phyloP scores from a whole-genome alignment of 1,140 invertebrate genomes.

The Reticulitermes speratus region DNA sequence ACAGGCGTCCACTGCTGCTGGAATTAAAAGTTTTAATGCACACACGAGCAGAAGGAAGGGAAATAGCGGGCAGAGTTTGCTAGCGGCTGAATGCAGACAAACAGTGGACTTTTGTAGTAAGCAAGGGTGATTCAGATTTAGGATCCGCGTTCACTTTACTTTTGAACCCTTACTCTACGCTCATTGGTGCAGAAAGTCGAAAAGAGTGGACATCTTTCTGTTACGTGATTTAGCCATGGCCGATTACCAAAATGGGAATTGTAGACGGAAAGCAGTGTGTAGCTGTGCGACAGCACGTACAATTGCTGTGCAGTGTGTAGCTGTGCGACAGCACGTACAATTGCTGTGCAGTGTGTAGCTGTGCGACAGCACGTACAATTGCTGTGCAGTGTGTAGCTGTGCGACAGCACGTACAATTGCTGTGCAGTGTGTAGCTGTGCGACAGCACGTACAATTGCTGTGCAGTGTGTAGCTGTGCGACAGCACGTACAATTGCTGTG shows the following conservation, averaged over 20 bases:
- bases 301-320: background rate
- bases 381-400: too few species aligned
- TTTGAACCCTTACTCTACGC: background rate
- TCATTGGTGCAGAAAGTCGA: background rate
- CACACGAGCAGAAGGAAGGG: background rate
- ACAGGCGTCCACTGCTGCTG: background rate
- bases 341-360: too few species aligned
- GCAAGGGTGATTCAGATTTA: background rate
- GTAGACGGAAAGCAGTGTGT: background rate
- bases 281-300: too few species aligned
- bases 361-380: too few species aligned
- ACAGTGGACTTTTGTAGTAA: background rate
- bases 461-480: too few species aligned
- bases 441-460: too few species aligned
- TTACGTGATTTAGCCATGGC: background rate
- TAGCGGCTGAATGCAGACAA: background rate
- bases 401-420: too few species aligned
- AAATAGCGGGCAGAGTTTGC: background rate
- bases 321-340: too few species aligned
- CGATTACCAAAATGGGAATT: background rate
- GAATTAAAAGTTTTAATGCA: slow-evolving; percentile 13
- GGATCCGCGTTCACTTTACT: background rate
- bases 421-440: too few species aligned
- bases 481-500: too few species aligned
- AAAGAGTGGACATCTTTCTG: background rate